Evolutionary conservation across 2,797 vertebrate species (phyloP), one percentile per base, ranked within the genome.

Genomic region (Sebastes minor): DNA sequence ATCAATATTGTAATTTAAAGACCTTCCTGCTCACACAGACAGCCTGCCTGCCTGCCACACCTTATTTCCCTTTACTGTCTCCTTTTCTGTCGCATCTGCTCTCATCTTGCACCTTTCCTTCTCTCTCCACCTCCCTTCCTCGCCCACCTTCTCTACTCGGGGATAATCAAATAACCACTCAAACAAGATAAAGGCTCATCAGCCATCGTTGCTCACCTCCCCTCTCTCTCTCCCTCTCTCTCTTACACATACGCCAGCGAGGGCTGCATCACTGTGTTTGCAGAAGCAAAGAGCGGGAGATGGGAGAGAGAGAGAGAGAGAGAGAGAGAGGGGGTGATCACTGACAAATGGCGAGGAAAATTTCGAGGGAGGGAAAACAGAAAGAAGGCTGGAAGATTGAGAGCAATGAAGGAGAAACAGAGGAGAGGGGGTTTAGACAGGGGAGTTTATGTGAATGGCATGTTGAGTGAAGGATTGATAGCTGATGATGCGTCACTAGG

Each of bases 161-260:
- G 66, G 81, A 88, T 92, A 94, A 94, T 92, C 92, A 90, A 91
- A 94, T 94, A 92, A 94, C 83, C 70, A 65, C 81, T 86, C 86
- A 80, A 86, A 93, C 80, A 90, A 87, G 89, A 93, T 86, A 91
- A 91, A 90, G 81, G 80, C 87, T 86, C 80, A 92, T 89, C 89
- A 92, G 88, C 80, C 80, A 78, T 86, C 38, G 68, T 84, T 87
- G 56, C 79, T 80, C 87, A 46, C 57, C 85, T 57, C 78, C 68
- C 16, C 59, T 69, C 74, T 56, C 63, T 4, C 55, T 38, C 35
- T 3, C 57, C 46, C 35, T 10, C 59, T 6, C 60, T 1, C 52
- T 2, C 64, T 3, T 42, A 23, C 64, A 30, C 52, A 23, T 52
- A 32, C 72, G 60, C 68, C 28, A 23, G 23, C 30, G 56, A 71